A percentile compares a stretch with the other conserved stretches of the same genome.
Evolutionary conservation across 2,888 invertebrate genomes (phyloP).

Genomic region (Latrodectus hesperus): DNA sequence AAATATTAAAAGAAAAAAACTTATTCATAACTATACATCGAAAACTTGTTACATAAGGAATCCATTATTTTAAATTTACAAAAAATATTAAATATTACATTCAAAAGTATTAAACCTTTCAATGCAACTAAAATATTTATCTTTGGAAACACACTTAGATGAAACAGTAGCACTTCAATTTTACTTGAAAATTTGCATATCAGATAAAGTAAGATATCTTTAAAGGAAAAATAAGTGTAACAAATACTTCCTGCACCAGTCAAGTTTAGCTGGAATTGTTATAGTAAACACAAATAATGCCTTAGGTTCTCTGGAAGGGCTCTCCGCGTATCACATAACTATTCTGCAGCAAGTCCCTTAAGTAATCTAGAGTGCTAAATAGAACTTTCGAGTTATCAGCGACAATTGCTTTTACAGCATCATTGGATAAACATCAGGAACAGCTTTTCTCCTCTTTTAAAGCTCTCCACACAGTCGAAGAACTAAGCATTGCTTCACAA

Average conservation of each 20-base stretch:
- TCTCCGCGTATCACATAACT: constrained; percentile 15
- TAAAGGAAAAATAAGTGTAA: background rate
- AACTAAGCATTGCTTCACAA: background rate
- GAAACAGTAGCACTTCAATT: too few relatives aligned
- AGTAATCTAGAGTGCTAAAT: constrained; percentile 52
- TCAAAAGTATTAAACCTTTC: too few relatives aligned
- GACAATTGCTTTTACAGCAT: constrained; percentile 60
- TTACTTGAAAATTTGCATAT: background rate
- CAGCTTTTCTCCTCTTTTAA: background rate
- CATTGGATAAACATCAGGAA: constrained; percentile 65
- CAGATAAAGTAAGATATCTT: background rate
- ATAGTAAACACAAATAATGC: constrained; percentile 11
- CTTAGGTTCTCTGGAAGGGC: constrained; percentile 1
- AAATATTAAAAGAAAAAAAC: too few relatives aligned
- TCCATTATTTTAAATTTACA: too few relatives aligned
- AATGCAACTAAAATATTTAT: too few relatives aligned
- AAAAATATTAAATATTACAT: too few relatives aligned
- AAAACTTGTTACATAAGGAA: too few relatives aligned
- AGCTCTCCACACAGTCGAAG: background rate
- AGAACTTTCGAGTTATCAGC: constrained; percentile 32
- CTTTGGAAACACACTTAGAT: too few relatives aligned
- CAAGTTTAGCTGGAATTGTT: constrained; percentile 10
- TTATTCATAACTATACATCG: too few relatives aligned
- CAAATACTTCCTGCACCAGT: constrained; percentile 7
- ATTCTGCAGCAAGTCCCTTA: constrained; percentile 52